Percentiles rank a stretch among this genome's conserved stretches.
phyloP scores from a whole-genome alignment of 1,140 invertebrate species.

The Geopemphigus sp. region DNA sequence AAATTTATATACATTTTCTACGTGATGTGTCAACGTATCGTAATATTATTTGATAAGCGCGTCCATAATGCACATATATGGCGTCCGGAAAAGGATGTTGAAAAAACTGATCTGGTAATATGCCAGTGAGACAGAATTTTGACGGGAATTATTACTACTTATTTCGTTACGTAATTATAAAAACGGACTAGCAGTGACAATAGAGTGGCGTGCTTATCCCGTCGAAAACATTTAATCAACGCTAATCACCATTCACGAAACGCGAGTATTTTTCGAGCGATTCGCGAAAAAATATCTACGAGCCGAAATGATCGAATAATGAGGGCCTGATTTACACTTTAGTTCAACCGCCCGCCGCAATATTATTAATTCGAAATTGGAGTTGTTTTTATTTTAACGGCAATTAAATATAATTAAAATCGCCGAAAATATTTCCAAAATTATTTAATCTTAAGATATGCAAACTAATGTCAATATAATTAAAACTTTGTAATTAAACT shows the following conservation, averaged over 20 bases:
- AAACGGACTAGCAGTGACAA: too few species aligned
- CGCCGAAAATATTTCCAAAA: conserved; percentile 8
- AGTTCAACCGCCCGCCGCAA: neutral
- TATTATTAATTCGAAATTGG: neutral
- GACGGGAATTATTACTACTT: too few species aligned
- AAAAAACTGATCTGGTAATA: neutral
- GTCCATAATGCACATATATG: too few species aligned
- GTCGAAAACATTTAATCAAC: too few species aligned
- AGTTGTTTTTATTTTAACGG: neutral
- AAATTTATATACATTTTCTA: neutral
- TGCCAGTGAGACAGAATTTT: too few species aligned
- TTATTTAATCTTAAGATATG: conserved; percentile 13
- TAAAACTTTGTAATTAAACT: conserved; percentile 41
- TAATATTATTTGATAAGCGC: neutral
- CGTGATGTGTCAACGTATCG: neutral
- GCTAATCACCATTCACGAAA: too few species aligned
- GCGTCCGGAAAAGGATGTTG: neutral
- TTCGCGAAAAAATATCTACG: too few species aligned
- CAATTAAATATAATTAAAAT: conserved; percentile 4
- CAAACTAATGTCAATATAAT: conserved; percentile 29
- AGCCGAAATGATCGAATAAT: too few species aligned
- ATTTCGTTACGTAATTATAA: too few species aligned
- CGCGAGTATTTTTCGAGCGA: too few species aligned
- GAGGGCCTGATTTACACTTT: too few species aligned
- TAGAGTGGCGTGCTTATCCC: too few species aligned